These are phyloP conservation scores for Siniperca obscura DNA, from an alignment of 2,797 vertebrate species.

Conservation along the genomic window DNA sequence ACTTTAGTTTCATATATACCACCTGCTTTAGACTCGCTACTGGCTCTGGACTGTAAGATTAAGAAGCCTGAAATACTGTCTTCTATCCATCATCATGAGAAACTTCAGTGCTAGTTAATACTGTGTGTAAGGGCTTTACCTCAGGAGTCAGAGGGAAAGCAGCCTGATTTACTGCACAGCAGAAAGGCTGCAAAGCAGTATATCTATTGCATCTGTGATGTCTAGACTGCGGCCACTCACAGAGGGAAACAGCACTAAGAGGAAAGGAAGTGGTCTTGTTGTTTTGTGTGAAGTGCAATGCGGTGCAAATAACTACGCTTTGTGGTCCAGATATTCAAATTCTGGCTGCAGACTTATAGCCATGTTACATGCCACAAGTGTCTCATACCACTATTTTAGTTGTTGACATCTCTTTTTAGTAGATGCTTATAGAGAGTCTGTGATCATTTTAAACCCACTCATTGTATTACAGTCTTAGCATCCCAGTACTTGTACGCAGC, in stretches of 20 bases:
- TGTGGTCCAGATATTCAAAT: conserved; percentile 4
- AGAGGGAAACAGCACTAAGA: neutral
- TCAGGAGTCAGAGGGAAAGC: neutral
- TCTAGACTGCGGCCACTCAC: conserved; percentile 27
- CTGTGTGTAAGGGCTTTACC: neutral
- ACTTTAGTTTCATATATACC: neutral
- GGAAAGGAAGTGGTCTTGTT: conserved; percentile 14
- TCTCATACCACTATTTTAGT: conserved; percentile 8
- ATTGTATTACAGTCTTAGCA: neutral
- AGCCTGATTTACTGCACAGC: conserved; percentile 35
- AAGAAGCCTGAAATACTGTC: neutral
- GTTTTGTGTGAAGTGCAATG: neutral
- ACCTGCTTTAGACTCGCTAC: neutral
- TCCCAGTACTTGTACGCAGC: neutral
- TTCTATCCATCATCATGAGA: neutral
- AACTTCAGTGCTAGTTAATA: neutral
- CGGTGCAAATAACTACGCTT: neutral
- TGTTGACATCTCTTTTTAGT: conserved; percentile 5
- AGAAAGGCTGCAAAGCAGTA: conserved; percentile 18
- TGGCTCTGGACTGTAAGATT: neutral
- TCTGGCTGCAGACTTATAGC: neutral
- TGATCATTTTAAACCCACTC: neutral
- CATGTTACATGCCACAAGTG: neutral
- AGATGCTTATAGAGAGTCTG: neutral
- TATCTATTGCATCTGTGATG: neutral